Evolutionary conservation across 2,888 invertebrate genomes (phyloP).

Genomic region (Aphodius granarius): DNA sequence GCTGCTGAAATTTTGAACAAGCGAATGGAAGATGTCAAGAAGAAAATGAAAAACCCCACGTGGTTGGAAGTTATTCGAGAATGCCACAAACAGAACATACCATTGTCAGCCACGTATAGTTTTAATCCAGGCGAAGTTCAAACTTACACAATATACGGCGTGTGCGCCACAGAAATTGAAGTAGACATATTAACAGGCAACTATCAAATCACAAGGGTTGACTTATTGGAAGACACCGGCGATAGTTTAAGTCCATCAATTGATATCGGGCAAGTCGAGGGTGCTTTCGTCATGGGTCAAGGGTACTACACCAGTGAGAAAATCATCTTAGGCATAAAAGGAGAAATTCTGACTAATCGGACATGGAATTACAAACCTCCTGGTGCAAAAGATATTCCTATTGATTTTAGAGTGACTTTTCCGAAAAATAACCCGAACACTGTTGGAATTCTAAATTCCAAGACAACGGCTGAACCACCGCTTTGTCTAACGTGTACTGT

Average conservation of each 20-base stretch:
- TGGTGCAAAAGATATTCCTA: slow-evolving; percentile 76
- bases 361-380: slow-evolving; percentile 84
- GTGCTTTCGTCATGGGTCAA: slow-evolving; percentile 63
- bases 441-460: slow-evolving; percentile 70
- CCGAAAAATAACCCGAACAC: slow-evolving; percentile 67
- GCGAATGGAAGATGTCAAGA: slow-evolving; percentile 62
- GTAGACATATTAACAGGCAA: slow-evolving; percentile 80
- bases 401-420: slow-evolving; percentile 73
- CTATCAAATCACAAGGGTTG: slow-evolving; percentile 66
- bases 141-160: slow-evolving; percentile 66
- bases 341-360: slow-evolving; percentile 70
- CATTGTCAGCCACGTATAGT: slow-evolving; percentile 63
- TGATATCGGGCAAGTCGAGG: slow-evolving; percentile 78
- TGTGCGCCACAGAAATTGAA: slow-evolving; percentile 70
- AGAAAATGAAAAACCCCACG: slow-evolving; percentile 53
- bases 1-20: slow-evolving; percentile 66
- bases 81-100: slow-evolving; percentile 58
- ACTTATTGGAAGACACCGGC: slow-evolving; percentile 74
- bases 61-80: slow-evolving; percentile 63
- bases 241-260: slow-evolving; percentile 71
- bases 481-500: slow-evolving; percentile 54
- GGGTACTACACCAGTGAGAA: slow-evolving; percentile 80
- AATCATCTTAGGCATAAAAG: slow-evolving; percentile 63
- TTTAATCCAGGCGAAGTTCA: slow-evolving; percentile 35
- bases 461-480: slow-evolving; percentile 62